Conservation (phyloP, 1,140 invertebrate genomes). For the Cydia fagiglandana region DNA sequence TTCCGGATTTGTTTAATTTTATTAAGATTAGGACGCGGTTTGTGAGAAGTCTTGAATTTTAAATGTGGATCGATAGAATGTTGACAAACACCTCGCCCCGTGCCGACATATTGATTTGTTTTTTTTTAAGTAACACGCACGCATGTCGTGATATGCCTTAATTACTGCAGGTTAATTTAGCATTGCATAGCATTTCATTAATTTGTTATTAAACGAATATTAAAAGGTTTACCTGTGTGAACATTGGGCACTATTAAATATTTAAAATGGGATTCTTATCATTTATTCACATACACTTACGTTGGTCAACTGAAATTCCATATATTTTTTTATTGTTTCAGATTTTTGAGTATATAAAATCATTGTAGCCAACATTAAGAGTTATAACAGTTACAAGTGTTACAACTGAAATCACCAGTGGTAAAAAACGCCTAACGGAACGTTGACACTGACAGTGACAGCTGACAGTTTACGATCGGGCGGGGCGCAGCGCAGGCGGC, state of each 20-base stretch:
- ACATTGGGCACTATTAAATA: neutral
- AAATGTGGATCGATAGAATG: constrained; percentile 62
- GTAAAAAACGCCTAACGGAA: neutral
- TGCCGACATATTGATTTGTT: constrained; percentile 31
- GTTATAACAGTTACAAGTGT: too few relatives aligned
- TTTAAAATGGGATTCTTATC: neutral
- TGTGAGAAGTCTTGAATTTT: constrained; percentile 31
- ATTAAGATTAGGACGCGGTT: constrained; percentile 27
- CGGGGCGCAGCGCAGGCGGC: constrained; percentile 25
- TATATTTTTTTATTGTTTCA: neutral
- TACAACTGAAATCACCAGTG: neutral
- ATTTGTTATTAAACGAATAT: neutral
- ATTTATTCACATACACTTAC: neutral
- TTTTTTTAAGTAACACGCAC: constrained; percentile 31
- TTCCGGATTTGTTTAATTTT: constrained; percentile 34
- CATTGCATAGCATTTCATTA: neutral
- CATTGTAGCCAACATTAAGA: neutral
- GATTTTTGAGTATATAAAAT: neutral
- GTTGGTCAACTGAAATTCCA: neutral
- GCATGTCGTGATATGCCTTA: constrained; percentile 12
- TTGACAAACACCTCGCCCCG: constrained; percentile 69
- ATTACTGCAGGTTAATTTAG: neutral
- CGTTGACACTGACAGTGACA: constrained; percentile 19
- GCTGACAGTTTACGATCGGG: neutral
- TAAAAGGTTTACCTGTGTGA: neutral